These are phyloP conservation scores for Taphrorychus bicolor DNA, from an alignment of 2,888 invertebrate genomes.

Conservation along the genomic window DNA sequence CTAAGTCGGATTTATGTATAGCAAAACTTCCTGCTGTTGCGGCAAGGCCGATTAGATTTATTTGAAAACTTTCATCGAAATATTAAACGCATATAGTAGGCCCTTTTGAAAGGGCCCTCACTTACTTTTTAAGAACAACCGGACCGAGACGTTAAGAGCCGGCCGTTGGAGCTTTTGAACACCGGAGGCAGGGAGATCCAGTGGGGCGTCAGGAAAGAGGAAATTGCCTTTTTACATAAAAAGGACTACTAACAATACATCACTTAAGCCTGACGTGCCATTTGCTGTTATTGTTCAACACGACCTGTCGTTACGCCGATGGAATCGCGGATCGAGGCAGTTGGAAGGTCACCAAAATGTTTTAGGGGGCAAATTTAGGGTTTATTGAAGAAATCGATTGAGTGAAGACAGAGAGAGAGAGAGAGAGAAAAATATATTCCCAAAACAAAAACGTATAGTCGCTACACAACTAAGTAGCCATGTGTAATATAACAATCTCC, in stretches of 20 bases:
- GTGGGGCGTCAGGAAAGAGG: conserved; percentile 45
- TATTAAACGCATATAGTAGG: conserved; percentile 22
- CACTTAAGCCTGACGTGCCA: conserved; percentile 38
- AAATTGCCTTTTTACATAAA: conserved; percentile 49
- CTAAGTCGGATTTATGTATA: no score
- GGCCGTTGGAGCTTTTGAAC: conserved; percentile 41
- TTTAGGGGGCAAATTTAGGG: not conserved
- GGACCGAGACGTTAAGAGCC: conserved; percentile 41
- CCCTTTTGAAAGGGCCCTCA: conserved; percentile 7
- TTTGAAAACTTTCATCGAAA: no score
- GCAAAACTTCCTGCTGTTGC: no score
- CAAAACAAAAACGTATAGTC: no score
- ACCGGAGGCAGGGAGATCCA: conserved; percentile 32
- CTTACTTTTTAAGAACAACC: conserved; percentile 17
- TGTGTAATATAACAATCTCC: no score
- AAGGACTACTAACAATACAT: conserved; percentile 39
- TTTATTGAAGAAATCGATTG: not conserved
- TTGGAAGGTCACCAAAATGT: conserved; percentile 4
- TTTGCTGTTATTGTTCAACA: conserved; percentile 36
- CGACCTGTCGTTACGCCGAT: not conserved
- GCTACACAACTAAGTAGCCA: no score
- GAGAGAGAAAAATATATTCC: no score
- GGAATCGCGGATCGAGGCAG: conserved; percentile 5
- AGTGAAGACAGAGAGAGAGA: no score
- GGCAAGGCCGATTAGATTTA: no score